Base-by-base conservation (phyloP, 2,797 vertebrate genomes). In the Spondyliosoma cantharus region DNA sequence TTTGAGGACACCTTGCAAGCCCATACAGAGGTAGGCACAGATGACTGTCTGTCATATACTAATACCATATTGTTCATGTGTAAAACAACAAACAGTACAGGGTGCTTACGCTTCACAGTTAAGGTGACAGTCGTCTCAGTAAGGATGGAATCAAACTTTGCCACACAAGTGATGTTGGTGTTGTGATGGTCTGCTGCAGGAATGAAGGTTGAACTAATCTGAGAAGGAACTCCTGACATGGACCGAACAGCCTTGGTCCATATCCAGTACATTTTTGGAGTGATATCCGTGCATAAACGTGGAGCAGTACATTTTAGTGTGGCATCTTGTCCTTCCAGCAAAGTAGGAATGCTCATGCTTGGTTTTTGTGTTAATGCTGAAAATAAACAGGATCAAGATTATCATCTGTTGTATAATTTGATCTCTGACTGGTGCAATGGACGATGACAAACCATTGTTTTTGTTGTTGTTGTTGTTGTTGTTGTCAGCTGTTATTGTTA, bases 141-240 rank as follows among this genome's bases (percentile, higher is more conserved):
- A 49, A 11, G 6, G 2, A 1, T 8, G 3, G 66, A 0, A 7
- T 1, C 1, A 32, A 74, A 78, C 14, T 57, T 1, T n/a, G 14
- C 78, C 24, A 60, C 11, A 71, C 86, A 86, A 16, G 81, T 81
- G 48, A 87, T 29, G 57, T 69, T 81, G 52, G 42, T 67, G 66
- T 79, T 83, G 60, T 86, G 78, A 56, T 83, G 0, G 20, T 80
- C 58, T 27, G 84, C 80, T 25, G 25, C 64, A 16, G 81, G 66
- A 37, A 0, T 48, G 42, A 81, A 8, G 0, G 0, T 0, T 13
- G 64, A 22, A 5, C 2, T 37, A 7, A 6, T 49, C 17, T 17
- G 5, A 17, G 6, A 37, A 37, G 37, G 37, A 8, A 37, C 9
- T 37, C 8, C 37, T 8, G 1, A 0, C 8, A 37, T 11, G 9